Percentiles rank a stretch among this genome's conserved stretches.
These are phyloP conservation scores for Drosophila leontia DNA, from an alignment of 1,140 invertebrate species.

Conservation along the genomic window DNA sequence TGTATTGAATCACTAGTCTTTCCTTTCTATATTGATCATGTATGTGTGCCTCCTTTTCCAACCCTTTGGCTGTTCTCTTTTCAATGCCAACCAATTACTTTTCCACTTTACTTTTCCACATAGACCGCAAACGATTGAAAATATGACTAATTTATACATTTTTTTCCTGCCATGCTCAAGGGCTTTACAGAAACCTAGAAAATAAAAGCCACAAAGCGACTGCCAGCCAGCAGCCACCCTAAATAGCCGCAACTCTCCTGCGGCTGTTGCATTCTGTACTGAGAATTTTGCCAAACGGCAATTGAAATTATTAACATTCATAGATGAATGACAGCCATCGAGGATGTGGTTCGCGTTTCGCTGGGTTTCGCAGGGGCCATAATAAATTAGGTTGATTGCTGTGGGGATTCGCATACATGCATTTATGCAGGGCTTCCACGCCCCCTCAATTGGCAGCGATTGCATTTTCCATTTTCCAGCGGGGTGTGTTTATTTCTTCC, in stretches of 20 bases:
- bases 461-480: constrained; percentile 7
- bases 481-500: background rate
- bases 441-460: constrained; percentile 4
- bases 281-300: constrained; percentile 26
- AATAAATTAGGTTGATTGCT: constrained; percentile 81
- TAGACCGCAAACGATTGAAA: constrained; percentile 21
- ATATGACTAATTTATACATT: constrained; percentile 29
- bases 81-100: constrained; percentile 4
- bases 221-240: constrained; percentile 5
- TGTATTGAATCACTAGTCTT: too few relatives aligned
- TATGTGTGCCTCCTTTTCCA: background rate
- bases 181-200: constrained; percentile 45
- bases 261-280: constrained; percentile 32
- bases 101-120: background rate
- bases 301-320: constrained; percentile 59
- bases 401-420: constrained; percentile 40
- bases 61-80: background rate
- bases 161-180: constrained; percentile 15
- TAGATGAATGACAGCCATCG: constrained; percentile 55
- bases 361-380: constrained; percentile 22
- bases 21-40: background rate
- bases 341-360: constrained; percentile 20
- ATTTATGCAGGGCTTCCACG: constrained; percentile 16
- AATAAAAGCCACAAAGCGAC: constrained; percentile 40
- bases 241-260: constrained; percentile 1